Evolutionary conservation across 2,113 vertebrate genomes (phyloP).

Genomic region (Glaucomys volans): DNA sequence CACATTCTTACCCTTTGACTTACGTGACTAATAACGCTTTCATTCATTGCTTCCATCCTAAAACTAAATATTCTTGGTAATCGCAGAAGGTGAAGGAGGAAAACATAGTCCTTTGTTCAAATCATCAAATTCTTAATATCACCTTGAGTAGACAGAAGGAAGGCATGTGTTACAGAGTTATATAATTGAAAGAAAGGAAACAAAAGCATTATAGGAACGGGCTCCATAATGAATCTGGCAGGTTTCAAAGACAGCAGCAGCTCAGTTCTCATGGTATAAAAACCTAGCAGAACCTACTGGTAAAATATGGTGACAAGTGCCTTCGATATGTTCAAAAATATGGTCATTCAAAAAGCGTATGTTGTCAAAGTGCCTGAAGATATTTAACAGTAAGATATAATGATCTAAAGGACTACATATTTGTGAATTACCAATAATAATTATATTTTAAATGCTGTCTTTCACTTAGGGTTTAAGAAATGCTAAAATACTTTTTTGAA

Average conservation of each 20-base stretch:
- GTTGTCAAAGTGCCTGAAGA: conserved; percentile 72
- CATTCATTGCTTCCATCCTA: background rate
- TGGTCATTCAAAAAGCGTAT: conserved; percentile 54
- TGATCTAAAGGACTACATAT: conserved; percentile 32
- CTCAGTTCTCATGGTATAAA: conserved; percentile 70
- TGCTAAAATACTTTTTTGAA: background rate
- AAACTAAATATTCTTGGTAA: conserved; percentile 7
- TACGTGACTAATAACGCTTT: background rate
- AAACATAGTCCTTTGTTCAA: background rate
- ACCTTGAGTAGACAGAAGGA: background rate
- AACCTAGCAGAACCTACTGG: conserved; percentile 62
- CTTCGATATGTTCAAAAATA: conserved; percentile 81
- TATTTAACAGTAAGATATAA: conserved; percentile 72
- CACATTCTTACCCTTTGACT: background rate
- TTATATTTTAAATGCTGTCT: conserved; percentile 30
- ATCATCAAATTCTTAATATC: conserved; percentile 23
- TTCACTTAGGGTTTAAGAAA: conserved; percentile 57
- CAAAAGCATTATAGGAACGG: conserved; percentile 14
- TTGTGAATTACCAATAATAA: conserved; percentile 51
- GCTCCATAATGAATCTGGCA: conserved; percentile 59
- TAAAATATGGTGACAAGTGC: conserved; percentile 61
- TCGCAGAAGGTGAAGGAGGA: background rate
- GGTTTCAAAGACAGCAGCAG: conserved; percentile 69
- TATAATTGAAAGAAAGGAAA: conserved; percentile 12
- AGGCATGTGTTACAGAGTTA: conserved; percentile 19